Percentiles rank a stretch among this genome's conserved stretches.
These are phyloP conservation scores for Archocentrus centrarchus DNA, from an alignment of 2,113 vertebrate species.

Conservation along the genomic window DNA sequence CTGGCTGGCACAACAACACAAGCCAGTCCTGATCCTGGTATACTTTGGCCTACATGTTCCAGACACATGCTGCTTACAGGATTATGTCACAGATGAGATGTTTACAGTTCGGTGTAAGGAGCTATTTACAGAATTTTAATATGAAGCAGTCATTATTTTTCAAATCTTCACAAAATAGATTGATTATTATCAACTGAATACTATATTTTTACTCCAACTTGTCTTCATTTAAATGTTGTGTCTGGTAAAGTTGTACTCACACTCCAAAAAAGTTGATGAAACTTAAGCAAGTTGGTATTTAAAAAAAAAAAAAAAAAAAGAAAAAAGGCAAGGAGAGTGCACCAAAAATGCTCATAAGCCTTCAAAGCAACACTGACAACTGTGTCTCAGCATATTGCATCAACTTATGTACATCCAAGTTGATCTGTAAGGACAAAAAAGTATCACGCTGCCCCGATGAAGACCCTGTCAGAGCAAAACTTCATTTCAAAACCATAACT, in stretches of 20 bases:
- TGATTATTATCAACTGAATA: background rate
- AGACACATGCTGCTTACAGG: conserved; percentile 57
- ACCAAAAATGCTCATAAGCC: background rate
- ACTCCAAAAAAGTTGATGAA: background rate
- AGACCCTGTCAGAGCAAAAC: background rate
- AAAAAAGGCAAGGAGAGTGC: background rate
- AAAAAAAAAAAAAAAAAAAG: background rate
- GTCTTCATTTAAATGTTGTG: background rate
- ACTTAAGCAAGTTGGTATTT: background rate
- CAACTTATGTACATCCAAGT: background rate
- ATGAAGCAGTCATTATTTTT: background rate
- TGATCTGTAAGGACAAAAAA: conserved; percentile 7
- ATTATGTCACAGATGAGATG: conserved; percentile 71
- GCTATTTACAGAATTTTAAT: background rate
- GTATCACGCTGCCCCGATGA: background rate
- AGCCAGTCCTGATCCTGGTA: conserved; percentile 60
- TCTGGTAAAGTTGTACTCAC: background rate
- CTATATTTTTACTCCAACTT: background rate
- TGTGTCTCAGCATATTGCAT: background rate
- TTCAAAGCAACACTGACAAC: background rate
- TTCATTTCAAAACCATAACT: background rate
- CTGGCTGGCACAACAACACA: conserved; percentile 82
- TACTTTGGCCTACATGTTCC: conserved; percentile 60
- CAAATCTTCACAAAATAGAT: background rate
- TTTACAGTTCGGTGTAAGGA: conserved; percentile 24